A percentile compares a stretch with the other conserved stretches of the same genome.
Evolutionary conservation across 2,888 invertebrate genomes (phyloP).

Genomic region (Drosophila pseudotakahashii): DNA sequence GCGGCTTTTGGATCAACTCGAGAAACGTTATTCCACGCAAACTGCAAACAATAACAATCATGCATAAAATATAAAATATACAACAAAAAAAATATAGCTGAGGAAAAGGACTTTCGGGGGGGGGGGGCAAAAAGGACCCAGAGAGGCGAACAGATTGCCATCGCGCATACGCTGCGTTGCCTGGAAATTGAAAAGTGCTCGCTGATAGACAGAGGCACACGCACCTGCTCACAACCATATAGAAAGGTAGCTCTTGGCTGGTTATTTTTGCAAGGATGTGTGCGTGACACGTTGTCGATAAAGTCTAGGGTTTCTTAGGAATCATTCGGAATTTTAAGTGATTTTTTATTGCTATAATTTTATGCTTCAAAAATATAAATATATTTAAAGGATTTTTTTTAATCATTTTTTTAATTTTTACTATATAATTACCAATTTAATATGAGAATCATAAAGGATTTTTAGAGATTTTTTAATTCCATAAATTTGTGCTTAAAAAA

Average conservation of each 20-base stretch:
- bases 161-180: conserved; percentile 69
- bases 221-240: conserved; percentile 17
- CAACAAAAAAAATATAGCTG: conserved; percentile 5
- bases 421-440: too few relatives aligned
- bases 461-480: too few relatives aligned
- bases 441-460: too few relatives aligned
- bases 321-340: too few relatives aligned
- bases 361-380: too few relatives aligned
- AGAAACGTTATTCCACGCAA: conserved; percentile 56
- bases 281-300: conserved; percentile 5
- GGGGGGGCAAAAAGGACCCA: conserved; percentile 1
- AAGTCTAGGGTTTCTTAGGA: too few relatives aligned
- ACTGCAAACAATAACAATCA: conserved; percentile 79
- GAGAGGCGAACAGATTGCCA: conserved; percentile 49
- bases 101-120: background rate
- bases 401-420: too few relatives aligned
- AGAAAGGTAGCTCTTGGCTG: conserved; percentile 8
- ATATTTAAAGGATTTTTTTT: too few relatives aligned
- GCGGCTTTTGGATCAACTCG: conserved; percentile 67
- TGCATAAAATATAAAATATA: conserved; percentile 66
- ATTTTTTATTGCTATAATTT: too few relatives aligned
- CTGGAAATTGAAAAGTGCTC: conserved; percentile 27
- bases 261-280: background rate
- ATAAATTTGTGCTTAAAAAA: too few relatives aligned
- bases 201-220: conserved; percentile 30